Evolutionary conservation across 1,140 invertebrate genomes (phyloP).

Genomic region (Fopius arisanus): DNA sequence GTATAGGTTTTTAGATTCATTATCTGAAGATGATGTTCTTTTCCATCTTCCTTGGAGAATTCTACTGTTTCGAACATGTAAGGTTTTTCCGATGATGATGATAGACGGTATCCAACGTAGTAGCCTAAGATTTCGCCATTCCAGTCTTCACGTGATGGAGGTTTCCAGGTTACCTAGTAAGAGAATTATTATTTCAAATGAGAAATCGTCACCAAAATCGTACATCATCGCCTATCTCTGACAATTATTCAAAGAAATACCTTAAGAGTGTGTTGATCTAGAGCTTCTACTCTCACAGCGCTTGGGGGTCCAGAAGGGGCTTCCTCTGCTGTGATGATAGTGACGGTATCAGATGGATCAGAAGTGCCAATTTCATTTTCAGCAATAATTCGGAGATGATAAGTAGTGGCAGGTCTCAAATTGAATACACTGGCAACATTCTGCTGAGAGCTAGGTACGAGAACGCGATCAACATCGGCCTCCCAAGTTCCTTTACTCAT

Average conservation of each 20-base stretch:
- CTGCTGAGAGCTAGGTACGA: conserved; percentile 81
- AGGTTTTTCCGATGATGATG: conserved; percentile 86
- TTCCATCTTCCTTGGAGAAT: conserved; percentile 89
- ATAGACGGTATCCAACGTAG: conserved; percentile 90
- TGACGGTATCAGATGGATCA: conserved; percentile 89
- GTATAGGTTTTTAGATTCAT: conserved; percentile 89
- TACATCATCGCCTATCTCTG: too few species aligned
- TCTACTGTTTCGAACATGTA: conserved; percentile 93
- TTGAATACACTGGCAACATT: conserved; percentile 89
- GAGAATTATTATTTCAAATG: background rate
- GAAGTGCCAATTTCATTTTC: conserved; percentile 94
- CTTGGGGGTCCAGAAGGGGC: conserved; percentile 85
- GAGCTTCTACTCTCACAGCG: conserved; percentile 85
- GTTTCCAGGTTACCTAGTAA: conserved; percentile 82
- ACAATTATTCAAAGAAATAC: conserved; percentile 61
- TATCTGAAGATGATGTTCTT: conserved; percentile 87
- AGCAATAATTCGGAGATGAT: conserved; percentile 91
- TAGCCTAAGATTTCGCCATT: conserved; percentile 92
- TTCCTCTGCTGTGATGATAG: conserved; percentile 95
- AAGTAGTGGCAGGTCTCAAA: conserved; percentile 89
- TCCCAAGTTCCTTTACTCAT: conserved; percentile 87
- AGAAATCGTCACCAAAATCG: too few species aligned
- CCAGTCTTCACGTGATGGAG: conserved; percentile 87
- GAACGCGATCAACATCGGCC: conserved; percentile 82
- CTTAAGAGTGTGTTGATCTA: conserved; percentile 90